These are phyloP conservation scores for Genyomyrus donnyi DNA, from an alignment of 2,113 vertebrate genomes.

Conservation along the genomic window DNA sequence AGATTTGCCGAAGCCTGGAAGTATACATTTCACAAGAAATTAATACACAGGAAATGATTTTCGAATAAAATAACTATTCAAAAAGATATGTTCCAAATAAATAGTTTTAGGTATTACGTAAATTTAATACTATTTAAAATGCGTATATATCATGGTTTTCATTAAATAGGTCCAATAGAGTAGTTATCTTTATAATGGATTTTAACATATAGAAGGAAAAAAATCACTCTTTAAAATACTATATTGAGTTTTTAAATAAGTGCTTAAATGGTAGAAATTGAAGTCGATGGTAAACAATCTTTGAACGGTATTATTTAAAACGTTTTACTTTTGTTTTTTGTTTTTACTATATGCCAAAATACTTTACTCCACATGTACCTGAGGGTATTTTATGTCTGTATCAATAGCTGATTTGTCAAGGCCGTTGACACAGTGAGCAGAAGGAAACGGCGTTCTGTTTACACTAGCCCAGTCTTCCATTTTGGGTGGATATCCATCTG, in stretches of 20 bases:
- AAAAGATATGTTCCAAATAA: background rate
- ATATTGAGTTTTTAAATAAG: background rate
- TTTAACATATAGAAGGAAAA: background rate
- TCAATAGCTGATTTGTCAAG: constrained; percentile 68
- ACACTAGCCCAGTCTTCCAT: constrained; percentile 77
- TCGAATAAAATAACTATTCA: background rate
- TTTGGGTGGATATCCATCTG: constrained; percentile 71
- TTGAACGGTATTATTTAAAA: background rate
- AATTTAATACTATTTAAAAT: background rate
- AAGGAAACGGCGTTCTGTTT: constrained; percentile 60
- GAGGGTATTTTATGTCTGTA: constrained; percentile 72
- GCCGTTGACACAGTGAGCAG: constrained; percentile 57
- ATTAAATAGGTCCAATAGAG: background rate
- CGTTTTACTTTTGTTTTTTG: background rate
- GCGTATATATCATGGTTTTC: background rate
- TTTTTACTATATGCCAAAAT: background rate
- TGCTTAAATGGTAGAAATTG: background rate
- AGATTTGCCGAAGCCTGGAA: constrained; percentile 64
- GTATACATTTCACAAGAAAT: background rate
- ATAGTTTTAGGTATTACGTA: background rate
- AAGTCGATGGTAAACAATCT: background rate
- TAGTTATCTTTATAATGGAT: background rate
- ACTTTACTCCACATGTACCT: constrained; percentile 52
- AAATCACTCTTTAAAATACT: background rate
- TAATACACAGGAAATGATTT: background rate